Base-by-base conservation (phyloP, 2,888 invertebrate genomes). In the Melolontha melolontha region DNA sequence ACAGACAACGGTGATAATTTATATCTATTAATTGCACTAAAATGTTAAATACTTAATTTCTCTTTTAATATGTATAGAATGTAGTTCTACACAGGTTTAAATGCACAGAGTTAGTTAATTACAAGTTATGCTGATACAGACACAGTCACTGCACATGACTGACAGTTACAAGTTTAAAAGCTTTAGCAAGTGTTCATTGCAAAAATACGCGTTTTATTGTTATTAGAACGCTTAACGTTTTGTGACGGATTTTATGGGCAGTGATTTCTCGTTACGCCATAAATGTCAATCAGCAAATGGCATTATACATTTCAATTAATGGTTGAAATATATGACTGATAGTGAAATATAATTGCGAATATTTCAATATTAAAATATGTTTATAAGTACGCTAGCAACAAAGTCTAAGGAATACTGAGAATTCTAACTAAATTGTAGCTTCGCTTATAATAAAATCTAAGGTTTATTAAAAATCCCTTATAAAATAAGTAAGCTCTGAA, bases 171-270 rank as follows among this genome's bases (percentile, higher is more conserved):
- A 5, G 59, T 59, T 59, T 47, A 59, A 59, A 59, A 47, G 59
- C 59, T 34, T 14, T 59, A 59, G 47, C 59, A 59, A 47, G 59
- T 29, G 59, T 14, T 14, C 34, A 14, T 47, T 29, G 47, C 29
- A 59, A 59, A 59, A 59, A 59, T 59, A 29, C 47, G 14, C 59
- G 44, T 59, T 59, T 59, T 59, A 59, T 59, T 59, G 59, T 59
- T 59, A 47, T 59, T 59, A 47, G 47, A 62, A 62, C 59, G 59
- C 59, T 62, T 62, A 62, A 62, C 39, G 49, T 62, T 62, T 47
- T 14, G 59, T 62, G 39, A 62, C 59, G 59, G 34, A 62, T 44
- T 62, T 62, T 62, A 62, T 62, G 59, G 42, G 59, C 59, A 47
- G 59, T 47, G 47, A 62, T 62, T 62, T 62, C 59, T 62, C 59